A percentile compares a stretch with the other conserved stretches of the same genome.
Evolutionary conservation across 2,797 vertebrate species (phyloP).

Genomic region (Linurgus olivaceus): DNA sequence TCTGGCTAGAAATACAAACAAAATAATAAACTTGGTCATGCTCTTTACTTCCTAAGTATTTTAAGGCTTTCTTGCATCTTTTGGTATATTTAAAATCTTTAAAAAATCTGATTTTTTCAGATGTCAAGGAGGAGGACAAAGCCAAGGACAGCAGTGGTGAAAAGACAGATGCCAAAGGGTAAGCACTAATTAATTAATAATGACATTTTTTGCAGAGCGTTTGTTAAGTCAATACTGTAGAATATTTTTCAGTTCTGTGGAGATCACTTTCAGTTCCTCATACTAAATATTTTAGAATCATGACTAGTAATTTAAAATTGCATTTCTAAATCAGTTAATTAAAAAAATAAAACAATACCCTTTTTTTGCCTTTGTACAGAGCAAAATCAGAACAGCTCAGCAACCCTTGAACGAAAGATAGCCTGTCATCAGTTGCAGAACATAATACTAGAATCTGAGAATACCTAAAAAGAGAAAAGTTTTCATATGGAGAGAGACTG

Average conservation of each 20-base stretch:
- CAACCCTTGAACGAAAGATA: conserved; percentile 81
- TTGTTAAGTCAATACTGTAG: background rate
- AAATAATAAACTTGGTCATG: background rate
- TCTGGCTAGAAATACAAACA: background rate
- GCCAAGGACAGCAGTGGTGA: conserved; percentile 84
- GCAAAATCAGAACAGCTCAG: conserved; percentile 87
- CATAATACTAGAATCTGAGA: conserved; percentile 39
- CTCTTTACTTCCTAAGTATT: background rate
- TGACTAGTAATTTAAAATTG: background rate
- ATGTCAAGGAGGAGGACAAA: conserved; percentile 90
- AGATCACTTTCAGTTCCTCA: background rate
- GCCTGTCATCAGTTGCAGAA: conserved; percentile 64
- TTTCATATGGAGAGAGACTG: conserved; percentile 75
- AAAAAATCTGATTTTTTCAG: conserved; percentile 59
- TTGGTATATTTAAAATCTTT: background rate
- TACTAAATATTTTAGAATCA: background rate
- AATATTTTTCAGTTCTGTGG: background rate
- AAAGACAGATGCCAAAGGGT: conserved; percentile 89
- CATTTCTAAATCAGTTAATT: background rate
- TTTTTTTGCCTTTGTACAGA: conserved; percentile 72
- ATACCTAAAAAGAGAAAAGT: conserved; percentile 58
- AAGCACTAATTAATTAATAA: conserved; percentile 15
- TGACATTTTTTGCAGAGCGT: background rate
- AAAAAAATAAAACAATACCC: background rate
- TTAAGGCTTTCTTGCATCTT: background rate